Conservation (phyloP, 1,140 invertebrate species). For the Caenorhabditis briggsae region DNA sequence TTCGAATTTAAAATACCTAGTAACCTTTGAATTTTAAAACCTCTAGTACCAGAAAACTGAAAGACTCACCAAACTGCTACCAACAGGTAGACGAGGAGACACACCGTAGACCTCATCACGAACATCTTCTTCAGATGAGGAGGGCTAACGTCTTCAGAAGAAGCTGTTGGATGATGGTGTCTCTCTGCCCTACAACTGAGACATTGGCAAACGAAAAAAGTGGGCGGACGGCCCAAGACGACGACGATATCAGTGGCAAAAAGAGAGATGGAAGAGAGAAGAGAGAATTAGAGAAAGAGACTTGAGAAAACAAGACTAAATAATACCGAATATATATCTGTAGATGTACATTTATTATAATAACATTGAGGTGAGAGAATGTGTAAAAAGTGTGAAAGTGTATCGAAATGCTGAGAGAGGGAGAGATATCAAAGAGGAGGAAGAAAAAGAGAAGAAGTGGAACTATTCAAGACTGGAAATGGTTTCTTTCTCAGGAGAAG, state of each 20-base stretch:
- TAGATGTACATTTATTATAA: too few relatives aligned
- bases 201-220: constrained; percentile 10
- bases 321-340: constrained; percentile 13
- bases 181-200: too few relatives aligned
- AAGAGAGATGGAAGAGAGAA: not conserved
- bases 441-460: constrained; percentile 15
- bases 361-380: not conserved
- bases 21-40: too few relatives aligned
- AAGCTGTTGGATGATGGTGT: too few relatives aligned
- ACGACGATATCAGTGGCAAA: constrained; percentile 24
- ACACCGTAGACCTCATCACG: too few relatives aligned
- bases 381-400: constrained; percentile 15
- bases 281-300: not conserved
- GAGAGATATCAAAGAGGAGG: not conserved
- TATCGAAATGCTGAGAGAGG: not conserved
- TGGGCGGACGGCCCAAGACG: not conserved
- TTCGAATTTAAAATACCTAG: too few relatives aligned
- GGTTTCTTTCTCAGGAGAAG: not conserved
- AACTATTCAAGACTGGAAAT: constrained; percentile 39
- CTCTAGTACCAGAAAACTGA: too few relatives aligned
- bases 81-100: too few relatives aligned
- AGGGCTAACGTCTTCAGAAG: too few relatives aligned
- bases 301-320: not conserved
- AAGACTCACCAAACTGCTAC: too few relatives aligned
- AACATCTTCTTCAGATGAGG: too few relatives aligned